These are phyloP conservation scores for Paedocypris sp. DNA, from an alignment of 2,113 vertebrate genomes.

Conservation along the genomic window DNA sequence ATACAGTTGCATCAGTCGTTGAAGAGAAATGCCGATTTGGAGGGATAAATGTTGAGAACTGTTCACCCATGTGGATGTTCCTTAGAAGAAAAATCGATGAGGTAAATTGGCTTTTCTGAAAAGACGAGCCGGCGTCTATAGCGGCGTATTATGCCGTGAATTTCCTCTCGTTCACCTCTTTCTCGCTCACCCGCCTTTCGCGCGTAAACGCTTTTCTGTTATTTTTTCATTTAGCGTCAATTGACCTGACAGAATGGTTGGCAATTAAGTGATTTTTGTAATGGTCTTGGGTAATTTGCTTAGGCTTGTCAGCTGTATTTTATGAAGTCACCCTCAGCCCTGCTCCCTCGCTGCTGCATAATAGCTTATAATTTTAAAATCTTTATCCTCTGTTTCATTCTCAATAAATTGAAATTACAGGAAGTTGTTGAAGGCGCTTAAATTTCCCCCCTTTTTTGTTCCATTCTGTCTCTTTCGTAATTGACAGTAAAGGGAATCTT, in stretches of 20 bases:
- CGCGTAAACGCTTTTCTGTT: slow-evolving; percentile 89
- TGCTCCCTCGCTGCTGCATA: slow-evolving; percentile 79
- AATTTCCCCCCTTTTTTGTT: slow-evolving; percentile 53
- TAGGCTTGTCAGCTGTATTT: slow-evolving; percentile 97
- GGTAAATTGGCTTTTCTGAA: slow-evolving; percentile 24
- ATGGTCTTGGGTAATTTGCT: slow-evolving; percentile 99
- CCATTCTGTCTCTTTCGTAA: slow-evolving; percentile 73
- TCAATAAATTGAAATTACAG: slow-evolving; percentile 99
- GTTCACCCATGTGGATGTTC: neutral
- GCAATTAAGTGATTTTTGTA: slow-evolving; percentile 99
- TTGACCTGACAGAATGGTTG: slow-evolving; percentile 99
- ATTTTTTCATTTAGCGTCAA: slow-evolving; percentile 99
- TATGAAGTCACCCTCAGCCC: slow-evolving; percentile 81
- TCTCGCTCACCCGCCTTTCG: slow-evolving; percentile 72
- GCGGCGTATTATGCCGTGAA: slow-evolving; percentile 65
- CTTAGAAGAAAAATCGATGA: neutral
- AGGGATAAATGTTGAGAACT: neutral
- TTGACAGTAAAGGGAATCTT: slow-evolving; percentile 81
- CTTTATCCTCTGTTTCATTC: slow-evolving; percentile 96
- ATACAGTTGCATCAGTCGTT: neutral
- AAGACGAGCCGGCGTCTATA: slow-evolving; percentile 11
- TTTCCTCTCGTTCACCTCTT: slow-evolving; percentile 91
- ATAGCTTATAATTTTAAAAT: slow-evolving; percentile 99
- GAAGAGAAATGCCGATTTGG: neutral
- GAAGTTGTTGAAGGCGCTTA: slow-evolving; percentile 96